Evolutionary conservation across 2,113 vertebrate species (phyloP).

Genomic region (Mirza zaza): DNA sequence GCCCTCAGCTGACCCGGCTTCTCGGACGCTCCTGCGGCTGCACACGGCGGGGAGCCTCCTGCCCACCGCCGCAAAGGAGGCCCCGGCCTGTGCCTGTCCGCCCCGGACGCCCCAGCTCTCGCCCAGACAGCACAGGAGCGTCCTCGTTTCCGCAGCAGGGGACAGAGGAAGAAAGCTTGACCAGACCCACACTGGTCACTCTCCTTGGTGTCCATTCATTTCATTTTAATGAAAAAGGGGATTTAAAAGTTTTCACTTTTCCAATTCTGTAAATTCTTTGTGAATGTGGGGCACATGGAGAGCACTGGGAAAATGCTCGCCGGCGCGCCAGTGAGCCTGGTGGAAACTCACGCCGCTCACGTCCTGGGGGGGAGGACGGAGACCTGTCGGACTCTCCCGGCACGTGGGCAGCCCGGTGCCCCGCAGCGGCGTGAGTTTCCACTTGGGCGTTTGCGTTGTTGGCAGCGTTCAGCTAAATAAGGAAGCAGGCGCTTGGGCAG

Average conservation of each 20-base stretch:
- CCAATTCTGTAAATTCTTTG: not conserved
- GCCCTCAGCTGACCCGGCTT: fast-evolving
- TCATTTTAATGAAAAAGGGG: not conserved
- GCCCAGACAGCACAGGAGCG: too few relatives aligned
- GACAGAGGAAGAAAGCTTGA: too few relatives aligned
- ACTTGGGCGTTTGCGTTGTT: not conserved
- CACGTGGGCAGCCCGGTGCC: not conserved
- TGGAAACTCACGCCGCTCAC: not conserved
- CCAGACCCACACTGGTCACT: fast-evolving
- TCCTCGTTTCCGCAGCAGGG: fast-evolving
- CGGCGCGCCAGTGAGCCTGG: not conserved
- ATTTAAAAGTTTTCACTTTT: not conserved
- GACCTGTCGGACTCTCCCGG: not conserved
- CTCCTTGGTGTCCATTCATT: not conserved
- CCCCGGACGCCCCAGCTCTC: fast-evolving
- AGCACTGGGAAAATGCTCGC: not conserved
- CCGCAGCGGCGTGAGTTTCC: slow-evolving; percentile 46
- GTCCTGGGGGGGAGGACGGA: not conserved
- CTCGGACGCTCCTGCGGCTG: fast-evolving
- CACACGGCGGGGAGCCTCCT: fast-evolving
- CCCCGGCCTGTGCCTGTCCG: too few relatives aligned
- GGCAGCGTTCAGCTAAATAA: slow-evolving; percentile 67
- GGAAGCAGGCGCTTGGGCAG: slow-evolving; percentile 75
- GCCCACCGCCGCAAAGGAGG: too few relatives aligned
- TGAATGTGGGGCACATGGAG: not conserved